Conservation (phyloP, 2,888 invertebrate species). For the Aspidiotus destructor region DNA sequence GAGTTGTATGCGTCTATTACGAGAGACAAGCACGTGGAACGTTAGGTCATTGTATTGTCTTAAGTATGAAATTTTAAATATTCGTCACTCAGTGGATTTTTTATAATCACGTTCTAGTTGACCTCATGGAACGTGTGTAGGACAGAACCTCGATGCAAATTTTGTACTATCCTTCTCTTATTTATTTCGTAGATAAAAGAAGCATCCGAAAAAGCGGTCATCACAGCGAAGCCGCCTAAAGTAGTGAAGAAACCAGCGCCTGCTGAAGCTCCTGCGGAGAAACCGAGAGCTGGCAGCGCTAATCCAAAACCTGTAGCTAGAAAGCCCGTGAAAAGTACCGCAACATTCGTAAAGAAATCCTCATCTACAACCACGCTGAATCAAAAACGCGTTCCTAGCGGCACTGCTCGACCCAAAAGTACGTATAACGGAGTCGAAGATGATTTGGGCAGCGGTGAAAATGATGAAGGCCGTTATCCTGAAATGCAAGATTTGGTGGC, state of each 20-base stretch:
- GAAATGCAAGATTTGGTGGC: constrained; percentile 63
- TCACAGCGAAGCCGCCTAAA: constrained; percentile 57
- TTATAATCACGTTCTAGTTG: no score
- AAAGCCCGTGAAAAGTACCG: constrained; percentile 23
- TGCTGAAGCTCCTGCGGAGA: constrained; percentile 39
- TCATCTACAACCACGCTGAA: constrained; percentile 14
- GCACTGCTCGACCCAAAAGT: no score
- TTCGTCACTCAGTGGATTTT: no score
- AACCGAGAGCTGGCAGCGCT: constrained; percentile 43
- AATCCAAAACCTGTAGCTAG: constrained; percentile 49
- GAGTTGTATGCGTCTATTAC: no score
- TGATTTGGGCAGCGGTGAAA: constrained; percentile 34
- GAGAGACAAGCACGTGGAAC: no score
- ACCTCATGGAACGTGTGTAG: no score
- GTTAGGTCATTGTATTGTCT: no score
- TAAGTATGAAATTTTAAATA: no score
- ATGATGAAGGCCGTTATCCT: constrained; percentile 45
- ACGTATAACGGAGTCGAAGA: no score
- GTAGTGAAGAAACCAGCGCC: constrained; percentile 47
- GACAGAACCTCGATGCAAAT: no score
- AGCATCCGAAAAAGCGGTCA: constrained; percentile 83
- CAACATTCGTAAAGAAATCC: constrained; percentile 29
- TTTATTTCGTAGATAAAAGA: constrained; percentile 60
- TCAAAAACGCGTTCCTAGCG: no score
- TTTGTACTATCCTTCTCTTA: no score